Evolutionary conservation across 2,888 invertebrate genomes (phyloP).

Genomic region (Drosophila nigritarsus): DNA sequence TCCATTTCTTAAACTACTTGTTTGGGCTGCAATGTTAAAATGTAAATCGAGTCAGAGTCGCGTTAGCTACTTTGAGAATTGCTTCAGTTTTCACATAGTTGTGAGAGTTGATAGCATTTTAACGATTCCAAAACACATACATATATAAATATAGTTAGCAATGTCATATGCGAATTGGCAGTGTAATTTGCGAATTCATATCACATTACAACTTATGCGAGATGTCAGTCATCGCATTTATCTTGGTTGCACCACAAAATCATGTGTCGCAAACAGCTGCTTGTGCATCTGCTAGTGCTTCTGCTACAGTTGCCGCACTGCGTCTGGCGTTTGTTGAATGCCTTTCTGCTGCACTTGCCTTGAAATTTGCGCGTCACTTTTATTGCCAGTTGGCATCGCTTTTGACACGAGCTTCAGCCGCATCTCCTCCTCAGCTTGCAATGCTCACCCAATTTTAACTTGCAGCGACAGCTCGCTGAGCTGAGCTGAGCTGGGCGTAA

Average conservation of each 20-base stretch:
- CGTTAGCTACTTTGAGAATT: not conserved
- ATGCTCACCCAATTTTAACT: conserved; percentile 53
- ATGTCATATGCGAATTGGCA: conserved; percentile 56
- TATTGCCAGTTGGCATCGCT: conserved; percentile 68
- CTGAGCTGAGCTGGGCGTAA: not conserved
- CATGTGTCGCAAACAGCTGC: conserved; percentile 45
- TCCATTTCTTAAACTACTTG: not conserved
- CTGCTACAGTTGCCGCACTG: conserved; percentile 23
- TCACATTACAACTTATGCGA: conserved; percentile 59
- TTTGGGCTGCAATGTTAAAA: not conserved
- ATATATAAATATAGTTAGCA: not conserved
- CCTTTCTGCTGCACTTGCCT: conserved; percentile 74
- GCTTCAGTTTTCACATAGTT: not conserved
- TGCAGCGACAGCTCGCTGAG: conserved; percentile 55
- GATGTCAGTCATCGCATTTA: conserved; percentile 62
- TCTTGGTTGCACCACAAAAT: conserved; percentile 40
- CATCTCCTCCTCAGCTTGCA: not conserved
- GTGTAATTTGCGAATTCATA: conserved; percentile 74
- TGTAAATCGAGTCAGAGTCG: not conserved
- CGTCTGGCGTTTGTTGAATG: conserved; percentile 76
- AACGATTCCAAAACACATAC: not conserved
- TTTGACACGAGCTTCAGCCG: conserved; percentile 18
- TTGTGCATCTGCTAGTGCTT: conserved; percentile 2
- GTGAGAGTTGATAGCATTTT: not conserved
- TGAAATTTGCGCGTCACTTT: conserved; percentile 77